A percentile compares a stretch with the other conserved stretches of the same genome.
Conservation (phyloP, 2,888 invertebrate species). For the Cosmia trapezina region DNA sequence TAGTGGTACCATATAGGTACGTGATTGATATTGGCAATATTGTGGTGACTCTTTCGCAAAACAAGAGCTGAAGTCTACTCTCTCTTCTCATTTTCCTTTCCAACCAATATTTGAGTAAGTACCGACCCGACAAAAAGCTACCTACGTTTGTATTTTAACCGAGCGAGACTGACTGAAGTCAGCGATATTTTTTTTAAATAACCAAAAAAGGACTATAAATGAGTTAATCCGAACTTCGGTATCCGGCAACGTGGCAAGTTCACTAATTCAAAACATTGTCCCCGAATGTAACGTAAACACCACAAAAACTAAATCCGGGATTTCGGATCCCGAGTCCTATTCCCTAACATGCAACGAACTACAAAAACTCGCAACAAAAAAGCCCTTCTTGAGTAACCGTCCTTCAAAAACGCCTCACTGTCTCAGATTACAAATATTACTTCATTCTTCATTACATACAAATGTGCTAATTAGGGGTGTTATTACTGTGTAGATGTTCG, state of each 20-base stretch:
- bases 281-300: constrained; percentile 12
- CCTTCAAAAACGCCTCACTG: constrained; percentile 27
- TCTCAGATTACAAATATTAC: constrained; percentile 45
- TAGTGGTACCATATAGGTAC: not conserved
- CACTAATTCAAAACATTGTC: constrained; percentile 28
- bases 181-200: not conserved
- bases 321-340: constrained; percentile 12
- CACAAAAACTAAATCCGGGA: constrained; percentile 43
- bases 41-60: not conserved
- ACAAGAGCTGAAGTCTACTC: not conserved
- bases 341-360: constrained; percentile 6
- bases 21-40: not conserved
- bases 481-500: constrained; percentile 27
- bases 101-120: not conserved
- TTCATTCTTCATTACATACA: constrained; percentile 59
- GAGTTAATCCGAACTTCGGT: constrained; percentile 35
- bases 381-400: constrained; percentile 2
- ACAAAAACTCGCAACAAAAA: constrained; percentile 30
- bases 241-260: constrained; percentile 33
- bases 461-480: constrained; percentile 60
- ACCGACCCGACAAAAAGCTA: not conserved
- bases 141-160: not conserved
- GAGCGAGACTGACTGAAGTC: not conserved
- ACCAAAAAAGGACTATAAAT: constrained; percentile 3
- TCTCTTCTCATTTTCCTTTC: not conserved